Base-by-base conservation (phyloP, 2,888 invertebrate genomes). In the Eretmocerus hayati region DNA sequence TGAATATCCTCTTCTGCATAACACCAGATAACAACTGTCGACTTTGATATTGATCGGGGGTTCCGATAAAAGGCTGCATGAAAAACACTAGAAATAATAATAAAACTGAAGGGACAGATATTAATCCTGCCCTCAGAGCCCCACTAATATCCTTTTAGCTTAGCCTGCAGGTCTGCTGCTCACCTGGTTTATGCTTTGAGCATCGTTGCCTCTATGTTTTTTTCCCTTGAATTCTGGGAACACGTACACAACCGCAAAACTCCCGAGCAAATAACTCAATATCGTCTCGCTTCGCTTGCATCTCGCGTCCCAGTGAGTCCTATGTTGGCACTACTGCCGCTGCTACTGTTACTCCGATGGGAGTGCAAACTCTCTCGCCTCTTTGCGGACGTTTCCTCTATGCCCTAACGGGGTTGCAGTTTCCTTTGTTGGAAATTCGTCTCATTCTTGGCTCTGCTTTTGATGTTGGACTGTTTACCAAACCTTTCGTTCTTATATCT, bases 131-230 rank as follows among this genome's bases (percentile, higher is more conserved):
- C 69, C 61, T 69, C 52, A 54, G 67, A 65, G 69, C 59, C 50
- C 62, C 62, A 69, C 69, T 67, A 64, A 68, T 68, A 67, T 69
- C 67, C 67, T 68, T 69, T 69, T 69, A 62, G 59, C 47, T 54
- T 48, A 51, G 58, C 55, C 56, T 51, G 42, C 39, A n/a, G n/a
- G n/a, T n/a, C 33, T 21, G 35, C 30, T 33, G 50, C 32, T 46
- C 42, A 41, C 42, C 33, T 45, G 47, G 40, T 41, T 39, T 11
- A 32, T 26, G 41, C 33, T 47, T 22, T 45, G 43, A 46, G 33
- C 41, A 26, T 19, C 31, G 33, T 46, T 31, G 35, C 53, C 54
- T 46, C 44, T 46, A 44, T 36, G 33, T 42, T 22, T 48, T 42
- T 50, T 39, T 39, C 46, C 32, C 39, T 23, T 26, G 31, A 26